phyloP scores from a whole-genome alignment of 2,113 vertebrate species.

The Bungarus multicinctus region DNA sequence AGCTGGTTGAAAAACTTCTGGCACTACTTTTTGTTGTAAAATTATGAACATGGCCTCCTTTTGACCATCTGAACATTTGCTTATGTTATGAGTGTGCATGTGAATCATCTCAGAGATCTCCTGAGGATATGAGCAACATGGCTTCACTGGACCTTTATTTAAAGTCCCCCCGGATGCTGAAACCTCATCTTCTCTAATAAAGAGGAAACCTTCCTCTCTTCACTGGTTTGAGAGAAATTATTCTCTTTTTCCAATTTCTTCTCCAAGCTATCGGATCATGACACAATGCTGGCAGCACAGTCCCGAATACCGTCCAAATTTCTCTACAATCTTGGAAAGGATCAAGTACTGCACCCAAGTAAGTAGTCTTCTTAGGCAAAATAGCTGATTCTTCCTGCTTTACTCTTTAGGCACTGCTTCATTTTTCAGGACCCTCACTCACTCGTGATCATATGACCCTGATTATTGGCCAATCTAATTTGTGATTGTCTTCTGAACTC shows the following conservation, averaged over 20 bases:
- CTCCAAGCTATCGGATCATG: constrained; percentile 85
- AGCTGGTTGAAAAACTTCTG: neutral
- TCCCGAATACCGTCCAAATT: constrained; percentile 86
- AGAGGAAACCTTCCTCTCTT: neutral
- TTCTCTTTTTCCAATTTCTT: neutral
- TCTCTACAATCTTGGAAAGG: constrained; percentile 86
- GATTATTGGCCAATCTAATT: neutral
- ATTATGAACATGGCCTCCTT: neutral
- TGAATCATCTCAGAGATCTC: neutral
- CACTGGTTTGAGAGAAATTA: neutral
- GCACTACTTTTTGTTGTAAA: neutral
- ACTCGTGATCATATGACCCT: neutral
- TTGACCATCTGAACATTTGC: neutral
- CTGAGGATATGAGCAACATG: neutral
- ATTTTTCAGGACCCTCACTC: neutral
- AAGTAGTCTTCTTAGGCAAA: constrained; percentile 11
- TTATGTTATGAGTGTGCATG: neutral
- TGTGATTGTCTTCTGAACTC: neutral
- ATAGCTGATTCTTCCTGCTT: neutral
- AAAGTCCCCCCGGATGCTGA: neutral
- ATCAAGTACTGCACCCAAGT: constrained; percentile 92
- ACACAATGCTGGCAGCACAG: constrained; percentile 94
- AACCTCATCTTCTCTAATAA: neutral
- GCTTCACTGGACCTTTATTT: neutral
- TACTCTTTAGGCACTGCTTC: neutral